These are phyloP conservation scores for Oscheius sp. DNA, from an alignment of 2,888 invertebrate species.

Conservation along the genomic window DNA sequence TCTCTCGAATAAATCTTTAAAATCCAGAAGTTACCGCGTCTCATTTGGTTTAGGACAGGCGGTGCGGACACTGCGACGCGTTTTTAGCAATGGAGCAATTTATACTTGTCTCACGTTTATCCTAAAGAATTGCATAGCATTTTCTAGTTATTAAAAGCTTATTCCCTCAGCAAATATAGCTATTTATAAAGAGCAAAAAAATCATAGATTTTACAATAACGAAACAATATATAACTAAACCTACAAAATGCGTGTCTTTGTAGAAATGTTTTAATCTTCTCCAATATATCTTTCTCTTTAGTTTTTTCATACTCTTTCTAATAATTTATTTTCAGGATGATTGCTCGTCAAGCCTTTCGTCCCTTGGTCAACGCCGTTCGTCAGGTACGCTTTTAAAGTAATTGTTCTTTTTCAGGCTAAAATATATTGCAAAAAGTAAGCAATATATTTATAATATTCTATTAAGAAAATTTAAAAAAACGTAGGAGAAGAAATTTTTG, in stretches of 20 bases:
- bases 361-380: conserved; percentile 51
- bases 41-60: no score
- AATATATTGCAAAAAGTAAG: no score
- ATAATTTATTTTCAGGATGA: conserved; percentile 40
- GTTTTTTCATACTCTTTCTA: not conserved
- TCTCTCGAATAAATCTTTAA: no score
- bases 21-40: no score
- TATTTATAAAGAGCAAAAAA: no score
- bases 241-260: no score
- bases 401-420: not conserved
- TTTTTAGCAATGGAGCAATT: no score
- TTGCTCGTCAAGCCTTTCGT: conserved; percentile 52
- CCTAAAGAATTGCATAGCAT: not conserved
- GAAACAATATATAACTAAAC: no score
- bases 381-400: conserved; percentile 21
- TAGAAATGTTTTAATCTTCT: not conserved
- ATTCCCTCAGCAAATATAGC: not conserved
- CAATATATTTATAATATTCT: no score
- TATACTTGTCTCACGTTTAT: not conserved
- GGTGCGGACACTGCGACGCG: no score
- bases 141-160: not conserved
- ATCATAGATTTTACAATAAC: no score
- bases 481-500: not conserved
- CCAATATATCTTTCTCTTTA: not conserved
- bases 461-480: no score